Evolutionary conservation across 2,113 vertebrate genomes (phyloP).

Genomic region (zebrafish (Danio rerio)): DNA sequence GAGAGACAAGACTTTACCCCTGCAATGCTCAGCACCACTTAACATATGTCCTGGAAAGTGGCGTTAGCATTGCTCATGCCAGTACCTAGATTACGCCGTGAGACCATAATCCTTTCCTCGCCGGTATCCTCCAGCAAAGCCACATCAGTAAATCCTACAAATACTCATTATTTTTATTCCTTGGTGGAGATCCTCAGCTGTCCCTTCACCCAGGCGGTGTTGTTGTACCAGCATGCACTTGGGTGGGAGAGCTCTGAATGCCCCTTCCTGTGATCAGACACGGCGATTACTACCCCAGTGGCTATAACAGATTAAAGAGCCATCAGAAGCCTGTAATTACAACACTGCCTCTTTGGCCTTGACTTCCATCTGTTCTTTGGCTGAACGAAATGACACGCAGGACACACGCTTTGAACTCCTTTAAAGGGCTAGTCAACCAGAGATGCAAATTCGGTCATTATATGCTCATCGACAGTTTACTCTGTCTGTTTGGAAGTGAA

Average conservation of each 20-base stretch:
- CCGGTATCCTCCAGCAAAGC: background rate
- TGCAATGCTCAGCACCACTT: slow-evolving; percentile 8
- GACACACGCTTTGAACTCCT: background rate
- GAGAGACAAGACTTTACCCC: background rate
- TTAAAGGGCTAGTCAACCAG: background rate
- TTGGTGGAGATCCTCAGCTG: background rate
- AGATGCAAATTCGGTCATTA: background rate
- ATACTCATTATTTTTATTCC: slow-evolving; percentile 20
- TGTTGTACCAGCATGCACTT: background rate
- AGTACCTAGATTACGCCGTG: slow-evolving; percentile 21
- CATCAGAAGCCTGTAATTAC: slow-evolving; percentile 29
- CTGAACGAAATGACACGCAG: background rate
- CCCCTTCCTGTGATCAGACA: slow-evolving; percentile 33
- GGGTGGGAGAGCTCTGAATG: slow-evolving; percentile 3
- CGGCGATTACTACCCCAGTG: background rate
- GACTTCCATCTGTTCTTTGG: slow-evolving; percentile 39
- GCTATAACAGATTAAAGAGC: slow-evolving; percentile 20
- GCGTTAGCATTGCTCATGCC: slow-evolving; percentile 37
- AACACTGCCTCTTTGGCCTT: slow-evolving; percentile 20
- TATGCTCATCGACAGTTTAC: background rate
- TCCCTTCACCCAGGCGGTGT: background rate
- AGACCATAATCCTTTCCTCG: background rate
- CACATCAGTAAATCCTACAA: background rate
- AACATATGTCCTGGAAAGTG: slow-evolving; percentile 28
- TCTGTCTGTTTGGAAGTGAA: too few relatives aligned